phyloP scores from a whole-genome alignment of 2,888 invertebrate genomes.

The Dione vanillae region DNA sequence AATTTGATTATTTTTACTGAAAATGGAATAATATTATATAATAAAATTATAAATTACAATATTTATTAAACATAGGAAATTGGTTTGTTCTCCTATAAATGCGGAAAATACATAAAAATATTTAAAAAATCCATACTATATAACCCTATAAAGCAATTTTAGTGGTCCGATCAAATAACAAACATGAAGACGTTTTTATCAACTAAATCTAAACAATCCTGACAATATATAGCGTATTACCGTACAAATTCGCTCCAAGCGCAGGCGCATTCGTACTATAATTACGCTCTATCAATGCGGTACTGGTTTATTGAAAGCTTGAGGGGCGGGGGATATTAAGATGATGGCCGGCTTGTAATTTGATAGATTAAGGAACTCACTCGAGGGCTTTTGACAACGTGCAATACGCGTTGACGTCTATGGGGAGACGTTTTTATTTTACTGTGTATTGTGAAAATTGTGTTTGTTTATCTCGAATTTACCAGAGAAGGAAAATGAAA shows the following conservation, averaged over 20 bases:
- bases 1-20: no score
- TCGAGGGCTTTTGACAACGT: conserved; percentile 69
- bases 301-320: conserved; percentile 80
- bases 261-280: conserved; percentile 67
- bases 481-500: neutral
- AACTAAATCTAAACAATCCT: conserved; percentile 60
- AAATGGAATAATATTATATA: no score
- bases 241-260: conserved; percentile 71
- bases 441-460: neutral
- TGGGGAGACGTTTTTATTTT: conserved; percentile 60
- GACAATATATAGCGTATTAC: conserved; percentile 64
- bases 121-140: neutral
- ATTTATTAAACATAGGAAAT: no score
- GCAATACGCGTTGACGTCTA: conserved; percentile 71
- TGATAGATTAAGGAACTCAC: conserved; percentile 80
- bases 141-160: conserved; percentile 18
- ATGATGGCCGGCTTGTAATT: conserved; percentile 81
- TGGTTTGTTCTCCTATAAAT: no score
- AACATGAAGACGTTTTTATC: conserved; percentile 35
- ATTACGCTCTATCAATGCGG: conserved; percentile 82
- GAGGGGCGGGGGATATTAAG: conserved; percentile 81
- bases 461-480: neutral
- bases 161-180: conserved; percentile 39
- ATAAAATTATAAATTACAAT: no score
- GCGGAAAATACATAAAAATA: neutral